A percentile compares a stretch with the other conserved stretches of the same genome.
Conservation (phyloP, 2,888 invertebrate species). For the Meloe dianella region DNA sequence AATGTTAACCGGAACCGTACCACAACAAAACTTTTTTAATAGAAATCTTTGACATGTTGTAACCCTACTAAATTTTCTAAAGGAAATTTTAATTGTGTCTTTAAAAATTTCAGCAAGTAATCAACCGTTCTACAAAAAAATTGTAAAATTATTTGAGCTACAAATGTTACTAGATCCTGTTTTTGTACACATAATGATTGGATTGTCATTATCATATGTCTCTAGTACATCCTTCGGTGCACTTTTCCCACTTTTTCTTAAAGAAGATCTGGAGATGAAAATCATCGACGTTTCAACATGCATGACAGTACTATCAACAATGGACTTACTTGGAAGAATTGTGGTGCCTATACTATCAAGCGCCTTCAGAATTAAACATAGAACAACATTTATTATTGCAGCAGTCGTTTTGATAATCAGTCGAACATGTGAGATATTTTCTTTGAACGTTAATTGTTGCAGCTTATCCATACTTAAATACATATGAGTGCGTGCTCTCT, state of each 20-base stretch:
- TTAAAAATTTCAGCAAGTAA: not conserved
- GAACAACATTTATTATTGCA: constrained; percentile 69
- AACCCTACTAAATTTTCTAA: not conserved
- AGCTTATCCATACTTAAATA: not conserved
- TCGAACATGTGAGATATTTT: constrained; percentile 63
- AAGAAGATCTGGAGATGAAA: constrained; percentile 57
- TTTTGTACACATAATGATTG: constrained; percentile 72
- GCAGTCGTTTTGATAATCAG: constrained; percentile 65
- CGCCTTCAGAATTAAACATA: constrained; percentile 66
- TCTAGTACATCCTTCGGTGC: constrained; percentile 74
- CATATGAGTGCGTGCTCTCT: too few relatives aligned
- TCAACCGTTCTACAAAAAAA: constrained; percentile 36
- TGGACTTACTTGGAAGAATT: constrained; percentile 72
- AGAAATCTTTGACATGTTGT: not conserved
- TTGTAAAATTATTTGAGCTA: constrained; percentile 66
- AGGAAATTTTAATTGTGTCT: not conserved
- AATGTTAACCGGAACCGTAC: not conserved
- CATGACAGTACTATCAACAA: constrained; percentile 73
- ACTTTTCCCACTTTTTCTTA: constrained; percentile 72
- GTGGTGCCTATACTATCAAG: constrained; percentile 69
- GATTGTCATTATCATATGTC: constrained; percentile 70
- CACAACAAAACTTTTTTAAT: not conserved
- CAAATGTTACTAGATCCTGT: constrained; percentile 67
- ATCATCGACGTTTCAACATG: constrained; percentile 68
- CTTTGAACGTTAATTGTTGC: not conserved